Evolutionary conservation across 1,140 invertebrate species (phyloP).

Genomic region (Maconellicoccus hirsutus): DNA sequence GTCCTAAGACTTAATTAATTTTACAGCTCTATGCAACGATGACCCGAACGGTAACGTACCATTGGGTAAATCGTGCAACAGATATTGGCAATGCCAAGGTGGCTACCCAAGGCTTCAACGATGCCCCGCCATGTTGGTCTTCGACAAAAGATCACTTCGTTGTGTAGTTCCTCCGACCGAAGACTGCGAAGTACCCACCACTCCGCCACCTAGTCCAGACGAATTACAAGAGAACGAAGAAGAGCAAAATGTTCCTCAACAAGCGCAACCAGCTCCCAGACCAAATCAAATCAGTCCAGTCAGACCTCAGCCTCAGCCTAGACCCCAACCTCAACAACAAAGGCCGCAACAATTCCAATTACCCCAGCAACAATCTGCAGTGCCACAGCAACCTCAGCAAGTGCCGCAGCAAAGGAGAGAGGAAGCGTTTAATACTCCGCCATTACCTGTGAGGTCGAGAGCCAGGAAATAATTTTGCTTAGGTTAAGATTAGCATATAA

Average conservation of each 20-base stretch:
- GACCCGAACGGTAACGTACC: slow-evolving; percentile 66
- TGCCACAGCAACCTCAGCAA: slow-evolving; percentile 26
- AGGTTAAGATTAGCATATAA: neutral
- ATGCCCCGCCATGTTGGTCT: slow-evolving; percentile 80
- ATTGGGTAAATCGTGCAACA: slow-evolving; percentile 78
- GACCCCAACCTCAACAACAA: slow-evolving; percentile 35
- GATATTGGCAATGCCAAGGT: slow-evolving; percentile 87
- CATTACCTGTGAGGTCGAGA: neutral
- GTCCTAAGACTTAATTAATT: too few relatives aligned
- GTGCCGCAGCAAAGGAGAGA: slow-evolving; percentile 25
- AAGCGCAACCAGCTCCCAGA: slow-evolving; percentile 25
- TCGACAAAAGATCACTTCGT: slow-evolving; percentile 66
- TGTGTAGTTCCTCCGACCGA: slow-evolving; percentile 81
- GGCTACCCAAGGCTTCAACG: slow-evolving; percentile 79
- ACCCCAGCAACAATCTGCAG: slow-evolving; percentile 25
- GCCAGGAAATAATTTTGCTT: neutral
- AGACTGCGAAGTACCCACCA: slow-evolving; percentile 70
- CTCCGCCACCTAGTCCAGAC: slow-evolving; percentile 49
- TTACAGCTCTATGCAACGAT: slow-evolving; percentile 73
- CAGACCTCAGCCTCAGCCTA: slow-evolving; percentile 33
- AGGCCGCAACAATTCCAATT: slow-evolving; percentile 31
- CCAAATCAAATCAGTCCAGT: slow-evolving; percentile 30
- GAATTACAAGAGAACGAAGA: slow-evolving; percentile 30
- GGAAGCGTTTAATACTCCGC: neutral
- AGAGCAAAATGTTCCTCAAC: slow-evolving; percentile 28